Conservation (phyloP, 2,888 invertebrate species). For the Branchipolynoe longqiensis region DNA sequence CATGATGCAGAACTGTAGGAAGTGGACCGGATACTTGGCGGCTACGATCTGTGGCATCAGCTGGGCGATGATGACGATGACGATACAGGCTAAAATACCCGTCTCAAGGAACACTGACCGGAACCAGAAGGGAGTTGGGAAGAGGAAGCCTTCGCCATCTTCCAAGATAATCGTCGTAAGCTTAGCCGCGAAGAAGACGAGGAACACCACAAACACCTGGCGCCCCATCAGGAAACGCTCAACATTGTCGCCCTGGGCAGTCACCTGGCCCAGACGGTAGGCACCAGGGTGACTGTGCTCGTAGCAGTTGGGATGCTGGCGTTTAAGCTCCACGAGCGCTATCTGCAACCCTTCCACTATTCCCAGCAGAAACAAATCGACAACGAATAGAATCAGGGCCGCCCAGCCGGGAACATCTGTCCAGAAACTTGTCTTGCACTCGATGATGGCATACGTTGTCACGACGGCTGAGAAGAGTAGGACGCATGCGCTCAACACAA, state of each 20-base stretch:
- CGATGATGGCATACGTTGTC: conserved; percentile 63
- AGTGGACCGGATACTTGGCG: conserved; percentile 65
- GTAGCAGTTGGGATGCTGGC: conserved; percentile 65
- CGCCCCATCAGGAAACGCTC: conserved; percentile 66
- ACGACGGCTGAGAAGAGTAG: conserved; percentile 61
- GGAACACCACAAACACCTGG: conserved; percentile 64
- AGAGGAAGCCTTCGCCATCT: conserved; percentile 61
- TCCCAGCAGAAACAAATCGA: conserved; percentile 62
- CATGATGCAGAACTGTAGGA: conserved; percentile 66
- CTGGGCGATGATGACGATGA: conserved; percentile 66
- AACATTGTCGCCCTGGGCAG: conserved; percentile 63
- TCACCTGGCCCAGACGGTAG: conserved; percentile 62
- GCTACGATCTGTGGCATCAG: conserved; percentile 66
- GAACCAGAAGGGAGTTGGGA: conserved; percentile 63
- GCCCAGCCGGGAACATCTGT: conserved; percentile 62
- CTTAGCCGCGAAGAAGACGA: conserved; percentile 66
- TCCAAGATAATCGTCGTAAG: conserved; percentile 63
- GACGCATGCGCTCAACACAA: conserved; percentile 59
- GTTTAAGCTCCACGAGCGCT: conserved; percentile 65
- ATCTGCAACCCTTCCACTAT: conserved; percentile 65
- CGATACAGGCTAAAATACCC: conserved; percentile 63
- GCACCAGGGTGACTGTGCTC: conserved; percentile 61
- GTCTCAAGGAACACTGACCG: conserved; percentile 61
- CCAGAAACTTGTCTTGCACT: conserved; percentile 62
- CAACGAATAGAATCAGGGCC: conserved; percentile 62